Conservation (phyloP, 1,140 invertebrate genomes). For the Probaryconus sp. region DNA sequence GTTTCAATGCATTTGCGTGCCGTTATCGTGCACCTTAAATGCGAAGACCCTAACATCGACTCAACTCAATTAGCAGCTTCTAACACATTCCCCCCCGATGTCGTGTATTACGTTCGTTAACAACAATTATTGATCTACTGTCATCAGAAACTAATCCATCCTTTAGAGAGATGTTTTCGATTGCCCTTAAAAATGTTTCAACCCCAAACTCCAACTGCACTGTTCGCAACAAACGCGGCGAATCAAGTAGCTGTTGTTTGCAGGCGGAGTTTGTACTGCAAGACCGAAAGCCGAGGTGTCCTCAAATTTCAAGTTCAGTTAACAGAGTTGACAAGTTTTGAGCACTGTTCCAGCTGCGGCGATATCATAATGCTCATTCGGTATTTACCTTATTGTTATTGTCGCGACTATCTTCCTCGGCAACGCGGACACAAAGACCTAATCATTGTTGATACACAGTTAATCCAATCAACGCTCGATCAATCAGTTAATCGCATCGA, state of each 20-base stretch:
- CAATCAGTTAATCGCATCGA: conserved; percentile 26
- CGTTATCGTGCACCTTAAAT: conserved; percentile 37
- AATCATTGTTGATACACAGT: conserved; percentile 20
- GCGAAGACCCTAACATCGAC: conserved; percentile 33
- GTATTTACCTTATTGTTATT: no score
- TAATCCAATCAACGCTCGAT: conserved; percentile 2
- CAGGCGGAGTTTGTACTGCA: no score
- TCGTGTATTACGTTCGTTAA: conserved; percentile 40
- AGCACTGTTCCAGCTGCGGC: no score
- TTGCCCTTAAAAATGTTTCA: conserved; percentile 27
- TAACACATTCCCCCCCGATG: conserved; percentile 41
- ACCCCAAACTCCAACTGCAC: conserved; percentile 40
- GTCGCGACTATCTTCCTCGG: no score
- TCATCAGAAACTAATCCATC: conserved; percentile 34
- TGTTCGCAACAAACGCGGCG: conserved; percentile 43
- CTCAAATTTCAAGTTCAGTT: no score
- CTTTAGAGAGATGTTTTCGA: conserved; percentile 51
- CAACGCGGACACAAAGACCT: conserved; percentile 16
- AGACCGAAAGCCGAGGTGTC: no score
- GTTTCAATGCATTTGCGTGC: conserved; percentile 28
- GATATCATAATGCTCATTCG: no score
- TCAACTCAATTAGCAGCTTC: conserved; percentile 57
- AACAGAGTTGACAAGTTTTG: no score
- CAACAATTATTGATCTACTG: conserved; percentile 53
- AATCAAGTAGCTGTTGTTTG: no score